A percentile compares a stretch with the other conserved stretches of the same genome.
phyloP scores from a whole-genome alignment of 2,113 vertebrate species.

The Coreoperca whiteheadi region DNA sequence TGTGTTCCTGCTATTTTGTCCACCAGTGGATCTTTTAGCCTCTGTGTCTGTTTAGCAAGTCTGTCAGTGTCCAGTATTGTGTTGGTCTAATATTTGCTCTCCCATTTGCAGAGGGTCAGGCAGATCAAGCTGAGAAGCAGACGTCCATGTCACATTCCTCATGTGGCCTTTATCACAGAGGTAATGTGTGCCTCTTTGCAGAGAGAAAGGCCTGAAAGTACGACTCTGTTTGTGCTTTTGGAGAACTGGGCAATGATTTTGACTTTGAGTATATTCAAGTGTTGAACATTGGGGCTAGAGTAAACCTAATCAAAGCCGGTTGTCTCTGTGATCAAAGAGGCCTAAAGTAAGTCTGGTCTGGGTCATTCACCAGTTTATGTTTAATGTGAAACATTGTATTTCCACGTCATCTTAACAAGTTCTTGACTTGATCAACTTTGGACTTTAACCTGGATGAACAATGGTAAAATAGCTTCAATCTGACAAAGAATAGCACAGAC shows the following conservation, averaged over 20 bases:
- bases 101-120: slow-evolving; percentile 38
- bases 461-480: background rate
- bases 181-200: slow-evolving; percentile 48
- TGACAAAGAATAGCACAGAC: slow-evolving; percentile 23
- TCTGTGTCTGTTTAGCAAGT: background rate
- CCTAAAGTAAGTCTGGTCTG: background rate
- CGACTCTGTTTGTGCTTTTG: slow-evolving; percentile 18
- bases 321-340: slow-evolving; percentile 11
- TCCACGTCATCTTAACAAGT: background rate
- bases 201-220: slow-evolving; percentile 26
- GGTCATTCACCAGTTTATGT: background rate
- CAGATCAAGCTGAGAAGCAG: slow-evolving; percentile 59
- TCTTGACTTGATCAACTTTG: background rate
- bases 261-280: slow-evolving; percentile 13
- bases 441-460: slow-evolving; percentile 1
- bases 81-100: slow-evolving; percentile 62
- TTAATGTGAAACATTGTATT: slow-evolving; percentile 5
- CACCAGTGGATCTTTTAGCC: background rate
- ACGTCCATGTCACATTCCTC: slow-evolving; percentile 74
- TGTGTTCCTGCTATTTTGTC: background rate
- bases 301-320: background rate
- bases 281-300: slow-evolving; percentile 4
- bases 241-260: slow-evolving; percentile 3
- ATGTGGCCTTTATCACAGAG: slow-evolving; percentile 68
- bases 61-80: slow-evolving; percentile 59